These are phyloP conservation scores for Accipiter cooperii DNA, from an alignment of 2,113 vertebrate genomes.

Conservation along the genomic window DNA sequence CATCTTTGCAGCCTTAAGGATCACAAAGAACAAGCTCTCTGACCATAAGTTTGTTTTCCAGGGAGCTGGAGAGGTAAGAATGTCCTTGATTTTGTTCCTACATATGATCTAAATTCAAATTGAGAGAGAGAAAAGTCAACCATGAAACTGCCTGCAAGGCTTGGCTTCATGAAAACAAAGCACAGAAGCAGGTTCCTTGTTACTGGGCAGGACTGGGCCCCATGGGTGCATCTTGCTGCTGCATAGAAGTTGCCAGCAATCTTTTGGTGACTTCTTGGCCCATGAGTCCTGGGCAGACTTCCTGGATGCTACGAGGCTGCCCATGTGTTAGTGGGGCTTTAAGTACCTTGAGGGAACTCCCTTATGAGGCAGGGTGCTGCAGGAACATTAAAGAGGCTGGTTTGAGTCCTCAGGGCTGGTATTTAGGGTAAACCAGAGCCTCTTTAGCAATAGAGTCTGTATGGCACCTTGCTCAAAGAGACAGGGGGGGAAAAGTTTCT, in stretches of 20 bases:
- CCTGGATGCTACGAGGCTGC: rapidly evolving
- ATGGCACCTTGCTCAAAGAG: background rate
- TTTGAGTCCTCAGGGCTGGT: background rate
- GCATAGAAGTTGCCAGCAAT: background rate
- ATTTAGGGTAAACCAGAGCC: background rate
- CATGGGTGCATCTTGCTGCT: background rate
- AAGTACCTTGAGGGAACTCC: background rate
- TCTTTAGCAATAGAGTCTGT: background rate
- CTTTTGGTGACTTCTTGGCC: background rate
- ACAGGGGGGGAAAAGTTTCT: background rate
- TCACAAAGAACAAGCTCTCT: conserved; percentile 89
- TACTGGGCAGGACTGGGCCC: background rate
- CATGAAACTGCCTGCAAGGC: background rate
- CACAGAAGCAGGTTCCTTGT: background rate
- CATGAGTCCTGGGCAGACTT: background rate
- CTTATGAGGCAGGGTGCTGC: background rate
- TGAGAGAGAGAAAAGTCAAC: background rate
- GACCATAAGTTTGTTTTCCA: conserved; percentile 96
- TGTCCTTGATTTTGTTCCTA: background rate
- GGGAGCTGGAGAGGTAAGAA: conserved; percentile 91
- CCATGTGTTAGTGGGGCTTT: background rate
- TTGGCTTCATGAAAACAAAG: background rate
- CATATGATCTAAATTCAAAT: background rate
- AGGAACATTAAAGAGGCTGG: background rate
- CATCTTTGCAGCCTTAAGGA: conserved; percentile 85